Evolutionary conservation across 2,888 invertebrate species (phyloP).

Genomic region (Hecatera dysodea): DNA sequence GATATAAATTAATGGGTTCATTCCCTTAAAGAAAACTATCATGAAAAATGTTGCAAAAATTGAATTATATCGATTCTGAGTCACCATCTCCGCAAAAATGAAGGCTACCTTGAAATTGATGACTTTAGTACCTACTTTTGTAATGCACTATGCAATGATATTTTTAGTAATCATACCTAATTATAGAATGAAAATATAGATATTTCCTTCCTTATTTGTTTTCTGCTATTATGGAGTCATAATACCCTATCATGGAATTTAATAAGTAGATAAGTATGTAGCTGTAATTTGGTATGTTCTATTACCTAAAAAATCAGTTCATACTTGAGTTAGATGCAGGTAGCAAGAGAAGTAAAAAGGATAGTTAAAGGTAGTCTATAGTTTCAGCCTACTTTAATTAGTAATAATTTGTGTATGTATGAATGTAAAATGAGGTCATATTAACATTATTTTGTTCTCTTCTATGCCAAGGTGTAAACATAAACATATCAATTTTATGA

Average conservation of each 20-base stretch:
- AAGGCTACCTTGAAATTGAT: neutral
- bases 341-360: neutral
- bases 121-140: neutral
- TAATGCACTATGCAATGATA: neutral
- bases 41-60: conserved; percentile 12
- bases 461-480: neutral
- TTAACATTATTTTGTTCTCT: neutral
- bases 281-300: neutral
- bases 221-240: neutral
- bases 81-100: neutral
- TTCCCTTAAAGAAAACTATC: neutral
- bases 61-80: neutral
- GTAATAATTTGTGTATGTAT: too few relatives aligned
- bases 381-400: neutral
- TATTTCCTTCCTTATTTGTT: conserved; percentile 1
- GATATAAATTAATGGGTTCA: neutral
- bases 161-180: conserved; percentile 1
- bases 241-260: neutral
- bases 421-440: neutral
- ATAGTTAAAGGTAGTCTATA: neutral
- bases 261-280: neutral
- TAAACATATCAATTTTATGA: neutral
- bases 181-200: neutral
- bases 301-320: neutral
- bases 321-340: neutral